Evolutionary conservation across 2,113 vertebrate genomes (phyloP).

Genomic region (Podarcis muralis): DNA sequence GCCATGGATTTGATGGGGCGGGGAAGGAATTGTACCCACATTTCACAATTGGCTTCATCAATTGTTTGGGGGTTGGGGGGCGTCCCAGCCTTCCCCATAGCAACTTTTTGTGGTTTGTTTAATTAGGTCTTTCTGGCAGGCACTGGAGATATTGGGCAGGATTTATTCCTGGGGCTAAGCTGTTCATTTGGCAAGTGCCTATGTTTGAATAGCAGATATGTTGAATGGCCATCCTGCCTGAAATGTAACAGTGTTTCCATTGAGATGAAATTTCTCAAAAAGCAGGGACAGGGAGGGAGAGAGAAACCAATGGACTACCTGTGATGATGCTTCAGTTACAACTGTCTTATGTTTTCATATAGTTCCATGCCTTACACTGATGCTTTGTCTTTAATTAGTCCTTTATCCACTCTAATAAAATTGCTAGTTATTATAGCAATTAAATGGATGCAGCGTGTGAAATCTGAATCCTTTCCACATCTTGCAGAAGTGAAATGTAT

Average conservation of each 20-base stretch:
- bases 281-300: too few relatives aligned
- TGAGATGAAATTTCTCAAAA: background rate
- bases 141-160: too few relatives aligned
- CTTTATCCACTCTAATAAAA: background rate
- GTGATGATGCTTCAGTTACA: background rate
- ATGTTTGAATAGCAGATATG: background rate
- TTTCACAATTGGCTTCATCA: too few relatives aligned
- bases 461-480: conserved; percentile 6
- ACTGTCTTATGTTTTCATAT: background rate
- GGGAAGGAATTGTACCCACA: too few relatives aligned
- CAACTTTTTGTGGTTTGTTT: too few relatives aligned
- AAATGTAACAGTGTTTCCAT: background rate
- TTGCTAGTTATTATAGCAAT: conserved; percentile 2
- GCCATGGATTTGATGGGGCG: too few relatives aligned
- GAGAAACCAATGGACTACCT: background rate
- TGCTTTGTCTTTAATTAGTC: background rate
- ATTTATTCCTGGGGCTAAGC: background rate
- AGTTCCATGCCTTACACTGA: background rate
- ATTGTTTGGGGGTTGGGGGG: too few relatives aligned
- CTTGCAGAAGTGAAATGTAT: background rate
- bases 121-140: too few relatives aligned
- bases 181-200: background rate
- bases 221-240: background rate
- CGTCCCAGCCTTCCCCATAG: too few relatives aligned
- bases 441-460: background rate